phyloP scores from a whole-genome alignment of 1,140 invertebrate genomes.

The Elymnias hypermnestra region DNA sequence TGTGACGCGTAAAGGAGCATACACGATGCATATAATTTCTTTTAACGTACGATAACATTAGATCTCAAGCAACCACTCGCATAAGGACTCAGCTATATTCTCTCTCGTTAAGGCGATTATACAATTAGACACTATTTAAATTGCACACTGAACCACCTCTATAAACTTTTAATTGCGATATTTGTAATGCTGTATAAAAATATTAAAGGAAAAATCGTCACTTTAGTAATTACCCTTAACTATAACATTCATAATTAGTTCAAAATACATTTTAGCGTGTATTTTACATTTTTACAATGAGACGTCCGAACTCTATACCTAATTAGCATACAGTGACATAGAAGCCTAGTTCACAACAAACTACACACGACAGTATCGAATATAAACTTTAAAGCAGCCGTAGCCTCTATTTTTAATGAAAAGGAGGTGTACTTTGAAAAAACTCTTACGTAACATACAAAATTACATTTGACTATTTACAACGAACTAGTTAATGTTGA shows the following conservation, averaged over 20 bases:
- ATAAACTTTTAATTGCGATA: slow-evolving; percentile 75
- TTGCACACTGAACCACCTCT: slow-evolving; percentile 72
- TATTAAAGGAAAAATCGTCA: slow-evolving; percentile 73
- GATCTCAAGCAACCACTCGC: slow-evolving; percentile 57
- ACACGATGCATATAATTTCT: slow-evolving; percentile 16
- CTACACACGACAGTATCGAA: slow-evolving; percentile 71
- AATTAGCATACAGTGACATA: slow-evolving; percentile 66
- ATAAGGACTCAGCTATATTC: slow-evolving; percentile 70
- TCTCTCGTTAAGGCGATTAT: slow-evolving; percentile 74
- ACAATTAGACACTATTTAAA: slow-evolving; percentile 67
- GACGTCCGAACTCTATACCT: slow-evolving; percentile 60
- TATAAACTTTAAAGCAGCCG: slow-evolving; percentile 66
- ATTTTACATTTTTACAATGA: slow-evolving; percentile 75
- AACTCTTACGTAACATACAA: slow-evolving; percentile 68
- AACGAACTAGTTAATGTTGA: slow-evolving; percentile 55
- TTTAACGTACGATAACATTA: slow-evolving; percentile 34
- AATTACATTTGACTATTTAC: slow-evolving; percentile 71
- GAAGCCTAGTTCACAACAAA: slow-evolving; percentile 72
- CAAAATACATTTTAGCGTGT: slow-evolving; percentile 63
- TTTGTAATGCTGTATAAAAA: slow-evolving; percentile 73
- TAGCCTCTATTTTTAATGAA: slow-evolving; percentile 65
- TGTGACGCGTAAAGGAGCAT: slow-evolving; percentile 2
- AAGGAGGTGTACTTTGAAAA: slow-evolving; percentile 68
- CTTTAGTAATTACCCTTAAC: slow-evolving; percentile 61
- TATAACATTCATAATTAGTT: slow-evolving; percentile 67